Evolutionary conservation across 2,113 vertebrate genomes (phyloP), one percentile per base, ranked within the genome.

Genomic region (Phalacrocorax aristotelis): DNA sequence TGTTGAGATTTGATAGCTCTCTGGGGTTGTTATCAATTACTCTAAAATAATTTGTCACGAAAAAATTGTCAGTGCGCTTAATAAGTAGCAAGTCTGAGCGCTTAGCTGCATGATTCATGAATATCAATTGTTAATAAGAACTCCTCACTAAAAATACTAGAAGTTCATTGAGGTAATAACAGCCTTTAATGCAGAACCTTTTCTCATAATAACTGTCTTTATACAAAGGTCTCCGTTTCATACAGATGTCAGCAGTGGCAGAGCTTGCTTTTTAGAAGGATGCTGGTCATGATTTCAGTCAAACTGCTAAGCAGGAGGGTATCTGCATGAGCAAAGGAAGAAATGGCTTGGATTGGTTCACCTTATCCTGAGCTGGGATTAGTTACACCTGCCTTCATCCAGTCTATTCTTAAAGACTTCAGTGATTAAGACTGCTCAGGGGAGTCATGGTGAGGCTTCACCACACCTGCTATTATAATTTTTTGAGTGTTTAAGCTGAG

Each of bases 101-200:
- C 87, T 89, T 81, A 84, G 60, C 85, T 95, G 87, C 75, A 87
- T 96, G 83, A 96, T 93, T 97, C 97, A 95, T 91, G 64, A 89
- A 70, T 71, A 95, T 95, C 91, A 96, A 91, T 52, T 3, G 1
- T 84, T 97, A 97, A 97, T 97, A 96, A 94, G 74, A 86, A 83
- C 32, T 84, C 79, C 57, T 88, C 30, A 38, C 55, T 79, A 96
- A 96, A 96, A 97, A 97, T 96, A 96, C 93, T 94, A 77, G 94
- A 83, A 84, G 38, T 66, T 93, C 83, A 90, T 48, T 90, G 57
- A 75, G 79, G 17, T 97, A 97, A 98, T 96, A 90, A 90, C 38
- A 79, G 29, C 29, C 20, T 94, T 92, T 92, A 93, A 97, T 95
- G 94, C 90, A 94, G 71, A 91, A 84, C 52, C 80, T 89, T 95